These are phyloP conservation scores for Hephaestus fuliginosus DNA, from an alignment of 2,797 vertebrate genomes.

Conservation along the genomic window DNA sequence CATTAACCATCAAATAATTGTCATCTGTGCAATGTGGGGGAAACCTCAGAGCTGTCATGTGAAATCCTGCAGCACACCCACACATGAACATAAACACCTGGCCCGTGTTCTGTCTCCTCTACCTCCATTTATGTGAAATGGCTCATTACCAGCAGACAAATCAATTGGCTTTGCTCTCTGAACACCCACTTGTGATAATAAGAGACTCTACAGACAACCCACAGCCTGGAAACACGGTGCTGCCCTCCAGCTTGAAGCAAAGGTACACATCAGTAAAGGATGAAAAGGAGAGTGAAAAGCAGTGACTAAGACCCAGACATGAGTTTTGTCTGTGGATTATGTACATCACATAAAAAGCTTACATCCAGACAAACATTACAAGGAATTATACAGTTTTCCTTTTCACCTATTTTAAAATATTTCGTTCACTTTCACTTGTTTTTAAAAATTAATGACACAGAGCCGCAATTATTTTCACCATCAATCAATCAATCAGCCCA, in stretches of 20 bases:
- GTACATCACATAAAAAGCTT: slow-evolving; percentile 44
- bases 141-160: slow-evolving; percentile 86
- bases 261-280: slow-evolving; percentile 55
- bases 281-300: slow-evolving; percentile 52
- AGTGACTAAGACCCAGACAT: slow-evolving; percentile 65
- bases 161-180: slow-evolving; percentile 84
- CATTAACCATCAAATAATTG: slow-evolving; percentile 35
- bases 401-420: slow-evolving; percentile 13
- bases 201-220: slow-evolving; percentile 82
- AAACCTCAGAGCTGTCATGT: slow-evolving; percentile 59
- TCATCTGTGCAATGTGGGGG: slow-evolving; percentile 38
- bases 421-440: slow-evolving; percentile 5
- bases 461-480: neutral
- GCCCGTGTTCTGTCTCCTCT: slow-evolving; percentile 65
- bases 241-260: slow-evolving; percentile 67
- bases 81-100: slow-evolving; percentile 75
- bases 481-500: neutral
- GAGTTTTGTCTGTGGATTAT: slow-evolving; percentile 61
- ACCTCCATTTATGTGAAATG: slow-evolving; percentile 79
- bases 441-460: neutral
- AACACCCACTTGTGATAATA: slow-evolving; percentile 85
- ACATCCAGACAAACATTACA: slow-evolving; percentile 28
- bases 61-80: slow-evolving; percentile 68
- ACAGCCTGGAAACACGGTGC: slow-evolving; percentile 64
- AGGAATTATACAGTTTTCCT: neutral